Evolutionary conservation across 2,113 vertebrate species (phyloP).

Genomic region (Tachysurus fulvidraco): DNA sequence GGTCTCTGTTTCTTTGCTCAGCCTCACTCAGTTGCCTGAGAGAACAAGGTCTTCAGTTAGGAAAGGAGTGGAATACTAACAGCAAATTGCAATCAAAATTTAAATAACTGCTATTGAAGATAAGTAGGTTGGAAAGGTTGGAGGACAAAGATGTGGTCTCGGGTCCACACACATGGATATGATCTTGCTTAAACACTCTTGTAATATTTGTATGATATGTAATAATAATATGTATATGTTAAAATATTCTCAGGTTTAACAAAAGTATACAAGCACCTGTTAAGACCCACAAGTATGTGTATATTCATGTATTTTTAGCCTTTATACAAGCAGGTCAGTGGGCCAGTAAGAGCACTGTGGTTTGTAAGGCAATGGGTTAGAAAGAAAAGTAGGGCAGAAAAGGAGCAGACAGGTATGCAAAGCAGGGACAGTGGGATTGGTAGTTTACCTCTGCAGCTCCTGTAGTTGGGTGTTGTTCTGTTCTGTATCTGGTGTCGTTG

Average conservation of each 20-base stretch:
- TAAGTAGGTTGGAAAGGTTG: neutral
- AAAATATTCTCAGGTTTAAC: neutral
- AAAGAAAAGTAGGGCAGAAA: neutral
- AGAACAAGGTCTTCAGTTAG: conserved; percentile 48
- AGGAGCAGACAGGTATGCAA: neutral
- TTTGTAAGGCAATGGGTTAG: neutral
- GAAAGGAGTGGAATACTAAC: neutral
- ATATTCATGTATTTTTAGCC: neutral
- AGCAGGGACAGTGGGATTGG: neutral
- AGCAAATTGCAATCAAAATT: neutral
- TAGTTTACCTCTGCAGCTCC: conserved; percentile 47
- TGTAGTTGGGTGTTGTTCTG: conserved; percentile 21
- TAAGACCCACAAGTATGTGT: neutral
- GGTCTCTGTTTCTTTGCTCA: conserved; percentile 60
- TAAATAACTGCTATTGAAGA: no score
- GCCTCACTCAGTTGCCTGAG: conserved; percentile 69
- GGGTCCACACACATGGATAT: neutral
- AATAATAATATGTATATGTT: no score
- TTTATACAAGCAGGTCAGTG: neutral
- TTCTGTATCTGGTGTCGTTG: conserved; percentile 33
- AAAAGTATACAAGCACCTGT: conserved; percentile 5
- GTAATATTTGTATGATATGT: no score
- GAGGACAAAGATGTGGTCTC: neutral
- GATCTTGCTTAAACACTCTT: neutral
- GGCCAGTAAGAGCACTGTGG: neutral